A percentile compares a stretch with the other conserved stretches of the same genome.
Evolutionary conservation across 2,113 vertebrate species (phyloP).

Genomic region (Todiramphus saurophagus): DNA sequence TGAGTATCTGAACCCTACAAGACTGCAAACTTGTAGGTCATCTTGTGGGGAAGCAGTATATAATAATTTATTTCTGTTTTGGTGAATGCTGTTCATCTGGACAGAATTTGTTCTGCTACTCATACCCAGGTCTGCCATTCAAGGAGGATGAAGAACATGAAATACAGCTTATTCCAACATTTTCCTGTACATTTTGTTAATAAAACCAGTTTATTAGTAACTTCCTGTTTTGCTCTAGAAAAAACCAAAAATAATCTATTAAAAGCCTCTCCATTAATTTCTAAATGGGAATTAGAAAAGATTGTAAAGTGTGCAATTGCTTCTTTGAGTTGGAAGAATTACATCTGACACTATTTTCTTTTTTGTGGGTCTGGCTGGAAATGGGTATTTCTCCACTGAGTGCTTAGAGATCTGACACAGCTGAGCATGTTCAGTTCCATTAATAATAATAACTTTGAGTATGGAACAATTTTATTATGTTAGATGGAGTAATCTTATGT

Average conservation of each 20-base stretch:
- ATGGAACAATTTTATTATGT: constrained; percentile 6
- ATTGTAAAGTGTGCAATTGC: not conserved
- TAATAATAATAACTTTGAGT: constrained; percentile 10
- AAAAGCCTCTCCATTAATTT: constrained; percentile 8
- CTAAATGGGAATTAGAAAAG: constrained; percentile 12
- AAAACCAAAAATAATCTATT: not conserved
- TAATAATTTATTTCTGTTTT: not conserved
- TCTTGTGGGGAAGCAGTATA: not conserved
- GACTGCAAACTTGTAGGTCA: not conserved
- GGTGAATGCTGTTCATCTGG: not conserved
- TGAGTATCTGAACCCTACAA: not conserved
- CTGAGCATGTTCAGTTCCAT: not conserved
- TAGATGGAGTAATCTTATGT: not conserved
- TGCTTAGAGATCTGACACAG: not conserved
- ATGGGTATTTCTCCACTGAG: constrained; percentile 1
- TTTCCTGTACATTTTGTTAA: not conserved
- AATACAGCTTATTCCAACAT: not conserved
- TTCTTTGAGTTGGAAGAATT: constrained; percentile 31
- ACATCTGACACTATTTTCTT: constrained; percentile 18
- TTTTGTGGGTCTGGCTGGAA: not conserved
- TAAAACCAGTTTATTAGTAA: not conserved
- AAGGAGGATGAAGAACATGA: not conserved
- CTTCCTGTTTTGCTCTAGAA: constrained; percentile 42
- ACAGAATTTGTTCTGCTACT: not conserved
- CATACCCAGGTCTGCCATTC: not conserved